Conservation (phyloP, 2,113 vertebrate species). For the Mormyrus lacerda region DNA sequence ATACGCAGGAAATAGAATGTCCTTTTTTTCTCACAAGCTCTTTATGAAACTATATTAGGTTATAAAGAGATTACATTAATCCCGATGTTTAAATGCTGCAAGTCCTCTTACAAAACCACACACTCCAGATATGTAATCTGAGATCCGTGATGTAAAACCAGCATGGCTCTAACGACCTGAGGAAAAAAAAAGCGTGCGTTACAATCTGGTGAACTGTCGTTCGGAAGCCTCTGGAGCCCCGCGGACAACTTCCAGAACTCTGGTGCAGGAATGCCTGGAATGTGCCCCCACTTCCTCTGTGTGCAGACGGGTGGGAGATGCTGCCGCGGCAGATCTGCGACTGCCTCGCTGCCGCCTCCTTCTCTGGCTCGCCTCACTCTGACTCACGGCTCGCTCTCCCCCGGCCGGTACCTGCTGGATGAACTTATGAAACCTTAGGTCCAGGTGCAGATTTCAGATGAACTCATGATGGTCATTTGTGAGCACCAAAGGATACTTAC, state of each 20-base stretch:
- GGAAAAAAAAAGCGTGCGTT: not conserved
- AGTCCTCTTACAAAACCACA: not conserved
- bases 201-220: not conserved
- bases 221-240: not conserved
- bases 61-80: not conserved
- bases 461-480: not conserved
- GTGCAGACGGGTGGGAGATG: not conserved
- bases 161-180: not conserved
- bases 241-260: not conserved
- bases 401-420: not conserved
- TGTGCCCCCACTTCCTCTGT: conserved; percentile 7
- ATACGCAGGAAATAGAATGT: not conserved
- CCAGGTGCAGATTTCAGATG: not conserved
- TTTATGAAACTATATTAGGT: not conserved
- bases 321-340: not conserved
- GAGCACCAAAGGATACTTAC: not conserved
- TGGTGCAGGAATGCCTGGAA: conserved; percentile 8
- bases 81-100: not conserved
- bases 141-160: not conserved
- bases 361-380: not conserved
- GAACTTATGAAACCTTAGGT: not conserved
- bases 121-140: not conserved
- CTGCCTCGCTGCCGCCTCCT: not conserved
- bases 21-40: not conserved
- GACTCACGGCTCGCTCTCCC: not conserved